phyloP scores from a whole-genome alignment of 2,113 vertebrate genomes.

The Muntiacus muntjak region DNA sequence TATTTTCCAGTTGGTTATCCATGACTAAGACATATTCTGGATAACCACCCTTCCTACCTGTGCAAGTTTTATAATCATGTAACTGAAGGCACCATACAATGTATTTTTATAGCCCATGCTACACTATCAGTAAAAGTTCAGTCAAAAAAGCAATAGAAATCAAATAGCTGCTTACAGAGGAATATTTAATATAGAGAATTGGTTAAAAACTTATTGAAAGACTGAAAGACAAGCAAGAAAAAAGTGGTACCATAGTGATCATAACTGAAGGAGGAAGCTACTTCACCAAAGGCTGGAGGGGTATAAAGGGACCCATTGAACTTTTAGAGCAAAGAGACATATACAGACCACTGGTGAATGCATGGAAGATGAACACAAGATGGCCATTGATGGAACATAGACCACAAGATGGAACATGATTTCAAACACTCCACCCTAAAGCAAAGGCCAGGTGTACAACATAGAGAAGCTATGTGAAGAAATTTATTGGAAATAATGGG shows the following conservation, averaged over 20 bases:
- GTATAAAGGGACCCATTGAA: not conserved
- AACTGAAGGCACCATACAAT: not conserved
- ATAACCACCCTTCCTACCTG: not conserved
- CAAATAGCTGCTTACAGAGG: too few species aligned
- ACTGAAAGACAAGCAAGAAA: not conserved
- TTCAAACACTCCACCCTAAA: not conserved
- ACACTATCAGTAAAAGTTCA: too few species aligned
- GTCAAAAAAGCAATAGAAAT: too few species aligned
- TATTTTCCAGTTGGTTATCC: not conserved
- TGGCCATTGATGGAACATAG: not conserved
- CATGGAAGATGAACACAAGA: not conserved
- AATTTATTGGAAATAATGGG: not conserved
- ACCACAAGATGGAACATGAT: not conserved
- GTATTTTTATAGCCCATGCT: too few species aligned
- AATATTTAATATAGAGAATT: too few species aligned
- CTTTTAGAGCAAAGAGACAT: not conserved
- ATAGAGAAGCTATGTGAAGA: not conserved
- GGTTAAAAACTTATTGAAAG: too few species aligned
- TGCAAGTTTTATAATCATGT: not conserved
- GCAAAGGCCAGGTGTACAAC: not conserved
- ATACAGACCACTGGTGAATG: not conserved
- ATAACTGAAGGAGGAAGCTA: not conserved
- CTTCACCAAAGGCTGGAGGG: not conserved
- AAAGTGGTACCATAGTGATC: not conserved
- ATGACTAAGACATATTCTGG: not conserved